A percentile compares a stretch with the other conserved stretches of the same genome.
Conservation (phyloP, 2,888 invertebrate genomes). For the Leptogaster cylindrica region DNA sequence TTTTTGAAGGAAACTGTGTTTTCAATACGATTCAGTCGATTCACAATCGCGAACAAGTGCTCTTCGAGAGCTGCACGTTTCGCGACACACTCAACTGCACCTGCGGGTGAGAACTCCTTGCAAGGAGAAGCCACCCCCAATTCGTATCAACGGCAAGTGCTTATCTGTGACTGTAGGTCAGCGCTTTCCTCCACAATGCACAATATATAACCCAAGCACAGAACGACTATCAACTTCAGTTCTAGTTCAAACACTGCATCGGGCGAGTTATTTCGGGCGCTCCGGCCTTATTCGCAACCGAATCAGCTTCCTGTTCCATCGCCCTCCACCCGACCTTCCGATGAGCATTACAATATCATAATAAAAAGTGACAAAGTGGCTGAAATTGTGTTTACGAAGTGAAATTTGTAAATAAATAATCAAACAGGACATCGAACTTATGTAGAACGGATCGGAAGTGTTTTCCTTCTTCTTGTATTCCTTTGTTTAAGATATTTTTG, state of each 20-base stretch:
- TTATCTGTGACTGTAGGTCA: conserved; percentile 34
- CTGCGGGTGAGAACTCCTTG: neutral
- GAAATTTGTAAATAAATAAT: conserved; percentile 2
- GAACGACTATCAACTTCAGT: conserved; percentile 20
- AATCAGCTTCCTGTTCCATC: conserved; percentile 19
- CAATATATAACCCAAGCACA: conserved; percentile 9
- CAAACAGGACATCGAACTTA: neutral
- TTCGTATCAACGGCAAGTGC: conserved; percentile 14
- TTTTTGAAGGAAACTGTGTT: too few relatives aligned
- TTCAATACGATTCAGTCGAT: neutral
- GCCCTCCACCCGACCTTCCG: conserved; percentile 6
- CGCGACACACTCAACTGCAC: neutral
- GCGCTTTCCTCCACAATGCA: conserved; percentile 28
- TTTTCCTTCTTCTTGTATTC: neutral
- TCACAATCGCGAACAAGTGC: neutral
- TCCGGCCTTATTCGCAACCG: conserved; percentile 8
- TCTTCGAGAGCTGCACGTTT: conserved; percentile 12
- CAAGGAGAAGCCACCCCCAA: neutral
- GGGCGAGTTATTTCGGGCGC: neutral
- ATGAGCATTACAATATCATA: neutral
- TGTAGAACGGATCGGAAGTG: neutral
- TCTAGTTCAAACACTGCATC: conserved; percentile 25
- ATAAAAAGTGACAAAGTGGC: neutral
- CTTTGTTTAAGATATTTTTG: neutral
- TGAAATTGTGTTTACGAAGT: neutral